Conservation (phyloP, 2,797 vertebrate genomes). For the Urocyon cinereoargenteus region DNA sequence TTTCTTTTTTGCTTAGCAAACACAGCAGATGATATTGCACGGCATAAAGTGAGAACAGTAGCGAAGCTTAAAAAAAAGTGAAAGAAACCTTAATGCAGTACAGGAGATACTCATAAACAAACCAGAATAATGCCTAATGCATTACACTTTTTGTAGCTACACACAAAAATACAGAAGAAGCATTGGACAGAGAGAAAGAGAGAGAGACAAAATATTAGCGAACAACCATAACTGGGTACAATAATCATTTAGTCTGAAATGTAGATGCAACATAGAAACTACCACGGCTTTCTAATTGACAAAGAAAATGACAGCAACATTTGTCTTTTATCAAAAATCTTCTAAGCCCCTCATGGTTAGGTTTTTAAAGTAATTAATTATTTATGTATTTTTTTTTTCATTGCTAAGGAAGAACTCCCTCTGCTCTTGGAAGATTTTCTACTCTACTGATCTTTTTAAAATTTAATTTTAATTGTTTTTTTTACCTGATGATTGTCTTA, state of each 20-base stretch:
- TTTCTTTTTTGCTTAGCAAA: constrained; percentile 96
- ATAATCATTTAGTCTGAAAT: constrained; percentile 91
- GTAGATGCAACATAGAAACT: constrained; percentile 90
- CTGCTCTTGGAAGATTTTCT: constrained; percentile 89
- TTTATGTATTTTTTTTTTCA: constrained; percentile 86
- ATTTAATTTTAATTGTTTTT: constrained; percentile 16
- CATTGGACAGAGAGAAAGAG: constrained; percentile 84
- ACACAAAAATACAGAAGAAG: constrained; percentile 91
- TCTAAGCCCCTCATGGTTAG: constrained; percentile 90
- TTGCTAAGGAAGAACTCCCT: constrained; percentile 92
- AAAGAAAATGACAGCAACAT: constrained; percentile 91
- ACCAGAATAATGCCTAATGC: constrained; percentile 91
- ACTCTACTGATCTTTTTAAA: constrained; percentile 84
- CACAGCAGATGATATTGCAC: constrained; percentile 99
- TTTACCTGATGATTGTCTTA: constrained; percentile 97
- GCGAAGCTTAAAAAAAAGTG: constrained; percentile 91
- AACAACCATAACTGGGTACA: constrained; percentile 90
- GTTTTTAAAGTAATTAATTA: constrained; percentile 66
- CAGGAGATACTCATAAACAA: constrained; percentile 91
- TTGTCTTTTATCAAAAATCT: constrained; percentile 92
- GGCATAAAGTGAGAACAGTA: constrained; percentile 95
- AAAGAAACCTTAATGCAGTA: constrained; percentile 92
- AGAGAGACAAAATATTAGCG: constrained; percentile 87
- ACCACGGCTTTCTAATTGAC: constrained; percentile 90
- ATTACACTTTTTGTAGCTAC: constrained; percentile 87